Evolutionary conservation across 2,888 invertebrate species (phyloP), one percentile per base, ranked within the genome.

Genomic region (Stenodera caucasica): DNA sequence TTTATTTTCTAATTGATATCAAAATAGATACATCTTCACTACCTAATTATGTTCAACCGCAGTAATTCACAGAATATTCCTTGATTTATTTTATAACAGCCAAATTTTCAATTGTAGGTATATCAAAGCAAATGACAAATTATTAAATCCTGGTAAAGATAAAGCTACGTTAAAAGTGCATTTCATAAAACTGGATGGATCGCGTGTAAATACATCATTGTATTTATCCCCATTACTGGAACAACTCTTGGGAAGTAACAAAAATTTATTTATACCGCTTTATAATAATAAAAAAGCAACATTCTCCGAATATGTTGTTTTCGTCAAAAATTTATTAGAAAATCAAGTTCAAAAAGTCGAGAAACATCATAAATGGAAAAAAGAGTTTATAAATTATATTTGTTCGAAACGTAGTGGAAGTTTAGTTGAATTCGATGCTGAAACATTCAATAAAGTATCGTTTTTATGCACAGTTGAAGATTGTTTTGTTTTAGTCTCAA

Each of bases 1-100:
- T 87, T 0, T 85, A 85, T 73, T 88, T 91, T 74, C 74, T 89
- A 30, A 87, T 91, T 61, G 84, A 82, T 70, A 79, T 91, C 2
- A 83, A 85, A 69, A 81, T 90, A 30, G 86, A 90, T 71, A 85
- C 85, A 67, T 83, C 86, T 12, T 79, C 82, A 64, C 78, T 91
- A 61, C 88, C 89, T 32, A 84, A 86, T 67, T 78, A 75, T 64
- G 65, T 70, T 55, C 74, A 75, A 66, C 67, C 68, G 67, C 55
- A 64, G 74, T 76, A 70, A 70, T 68, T 40, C 35, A 50, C 32
- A 12, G 23, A 57, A 49, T 40, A 49, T 18, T 35, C 12, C 50
- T 9, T 29, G 49, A 14, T 33, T 40, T 7, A 5, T 58, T 32
- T 0, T 55, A 15, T 52, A 12, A 55, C 33, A 35, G 37, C 33